A percentile compares a stretch with the other conserved stretches of the same genome.
Evolutionary conservation across 2,113 vertebrate genomes (phyloP).

Genomic region (Vulpes vulpes): DNA sequence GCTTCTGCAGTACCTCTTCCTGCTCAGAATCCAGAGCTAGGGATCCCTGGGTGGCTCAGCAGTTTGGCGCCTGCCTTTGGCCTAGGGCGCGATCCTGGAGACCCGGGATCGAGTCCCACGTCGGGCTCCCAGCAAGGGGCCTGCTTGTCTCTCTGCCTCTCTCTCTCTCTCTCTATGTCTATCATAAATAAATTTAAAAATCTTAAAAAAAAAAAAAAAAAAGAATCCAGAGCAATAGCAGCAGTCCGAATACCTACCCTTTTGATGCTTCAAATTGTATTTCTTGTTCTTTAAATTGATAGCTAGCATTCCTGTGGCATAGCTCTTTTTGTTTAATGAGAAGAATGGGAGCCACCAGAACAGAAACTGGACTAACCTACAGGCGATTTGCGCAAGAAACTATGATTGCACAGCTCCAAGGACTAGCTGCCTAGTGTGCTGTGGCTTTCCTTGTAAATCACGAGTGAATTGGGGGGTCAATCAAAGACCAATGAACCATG

Average conservation of each 20-base stretch:
- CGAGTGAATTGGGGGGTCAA: background rate
- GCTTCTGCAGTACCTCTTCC: background rate
- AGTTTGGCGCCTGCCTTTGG: too few relatives aligned
- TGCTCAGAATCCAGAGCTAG: background rate
- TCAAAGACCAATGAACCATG: background rate
- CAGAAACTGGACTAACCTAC: background rate
- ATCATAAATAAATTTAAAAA: too few relatives aligned
- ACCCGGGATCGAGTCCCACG: too few relatives aligned
- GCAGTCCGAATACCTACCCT: background rate
- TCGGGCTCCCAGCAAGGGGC: too few relatives aligned
- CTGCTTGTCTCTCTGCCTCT: too few relatives aligned
- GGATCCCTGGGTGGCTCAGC: too few relatives aligned
- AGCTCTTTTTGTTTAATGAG: background rate
- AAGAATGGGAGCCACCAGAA: background rate
- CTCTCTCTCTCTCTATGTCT: too few relatives aligned
- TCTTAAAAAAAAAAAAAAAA: too few relatives aligned
- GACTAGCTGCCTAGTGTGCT: background rate
- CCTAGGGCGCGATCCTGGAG: too few relatives aligned
- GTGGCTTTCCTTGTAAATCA: background rate
- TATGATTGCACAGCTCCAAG: background rate
- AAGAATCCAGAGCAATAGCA: background rate
- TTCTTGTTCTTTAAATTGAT: background rate
- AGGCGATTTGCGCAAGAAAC: background rate
- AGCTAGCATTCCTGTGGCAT: background rate
- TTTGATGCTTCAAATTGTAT: background rate